Conservation (phyloP, 2,888 invertebrate genomes). For the Drymonia ruficornis region DNA sequence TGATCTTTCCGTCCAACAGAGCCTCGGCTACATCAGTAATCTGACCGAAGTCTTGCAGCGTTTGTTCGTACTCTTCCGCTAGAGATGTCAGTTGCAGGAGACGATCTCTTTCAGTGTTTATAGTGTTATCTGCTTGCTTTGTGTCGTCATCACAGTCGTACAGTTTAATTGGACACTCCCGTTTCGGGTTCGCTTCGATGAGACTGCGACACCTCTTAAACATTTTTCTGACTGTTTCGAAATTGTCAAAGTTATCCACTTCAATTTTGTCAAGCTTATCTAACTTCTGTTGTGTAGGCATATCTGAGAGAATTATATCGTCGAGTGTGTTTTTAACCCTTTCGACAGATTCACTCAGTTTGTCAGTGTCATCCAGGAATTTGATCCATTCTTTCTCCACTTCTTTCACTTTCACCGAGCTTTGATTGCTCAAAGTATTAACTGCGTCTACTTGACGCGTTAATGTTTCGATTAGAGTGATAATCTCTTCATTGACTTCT, state of each 20-base stretch:
- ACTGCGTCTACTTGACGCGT: constrained; percentile 88
- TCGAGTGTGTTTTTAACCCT: constrained; percentile 82
- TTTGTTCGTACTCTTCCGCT: constrained; percentile 95
- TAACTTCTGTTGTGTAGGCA: constrained; percentile 87
- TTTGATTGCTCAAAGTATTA: constrained; percentile 84
- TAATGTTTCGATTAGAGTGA: constrained; percentile 86
- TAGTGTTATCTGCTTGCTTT: constrained; percentile 88
- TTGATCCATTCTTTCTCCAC: constrained; percentile 89
- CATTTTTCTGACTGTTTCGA: constrained; percentile 85
- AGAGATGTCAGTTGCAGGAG: constrained; percentile 90
- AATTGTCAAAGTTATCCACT: constrained; percentile 85
- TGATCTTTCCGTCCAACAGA: constrained; percentile 90
- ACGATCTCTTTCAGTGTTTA: constrained; percentile 90
- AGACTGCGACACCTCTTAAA: constrained; percentile 86
- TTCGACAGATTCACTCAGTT: constrained; percentile 80
- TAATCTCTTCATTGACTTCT: constrained; percentile 87
- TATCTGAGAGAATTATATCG: constrained; percentile 85
- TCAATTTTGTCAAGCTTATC: constrained; percentile 89
- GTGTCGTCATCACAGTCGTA: constrained; percentile 88
- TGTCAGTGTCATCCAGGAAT: constrained; percentile 87
- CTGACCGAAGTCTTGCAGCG: constrained; percentile 93
- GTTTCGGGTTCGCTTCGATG: constrained; percentile 88
- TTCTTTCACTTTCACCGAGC: constrained; percentile 74
- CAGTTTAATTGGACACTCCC: constrained; percentile 88
- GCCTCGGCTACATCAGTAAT: constrained; percentile 94